Evolutionary conservation across 2,888 invertebrate species (phyloP).

Genomic region (Resseliella maxima): DNA sequence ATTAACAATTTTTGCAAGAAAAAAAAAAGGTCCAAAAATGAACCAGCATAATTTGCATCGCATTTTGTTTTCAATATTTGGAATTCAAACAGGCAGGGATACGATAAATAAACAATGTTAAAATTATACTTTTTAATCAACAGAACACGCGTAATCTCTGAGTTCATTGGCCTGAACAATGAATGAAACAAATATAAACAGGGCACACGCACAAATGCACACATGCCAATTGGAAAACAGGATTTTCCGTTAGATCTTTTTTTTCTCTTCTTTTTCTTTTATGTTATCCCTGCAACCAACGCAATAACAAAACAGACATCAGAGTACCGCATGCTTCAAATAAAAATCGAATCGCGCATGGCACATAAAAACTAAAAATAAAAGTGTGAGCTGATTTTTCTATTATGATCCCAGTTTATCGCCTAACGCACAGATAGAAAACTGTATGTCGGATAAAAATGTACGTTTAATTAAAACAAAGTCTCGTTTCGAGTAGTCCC

Average conservation of each 20-base stretch:
- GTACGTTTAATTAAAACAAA: slow-evolving; percentile 51
- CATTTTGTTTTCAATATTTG: not conserved
- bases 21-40: not conserved
- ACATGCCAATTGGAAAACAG: not conserved
- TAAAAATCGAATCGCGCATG: slow-evolving; percentile 3
- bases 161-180: slow-evolving; percentile 34
- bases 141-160: not conserved
- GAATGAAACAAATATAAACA: not conserved
- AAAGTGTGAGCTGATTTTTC: slow-evolving; percentile 34
- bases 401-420: slow-evolving; percentile 39
- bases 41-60: not conserved
- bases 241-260: slow-evolving; percentile 53
- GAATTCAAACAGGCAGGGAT: not conserved
- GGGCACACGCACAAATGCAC: not conserved
- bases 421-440: not conserved
- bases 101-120: not conserved
- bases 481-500: slow-evolving; percentile 18
- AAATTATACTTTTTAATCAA: not conserved
- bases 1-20: not conserved
- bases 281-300: slow-evolving; percentile 43
- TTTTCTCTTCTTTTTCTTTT: too few species aligned
- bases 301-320: not conserved
- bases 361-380: slow-evolving; percentile 20
- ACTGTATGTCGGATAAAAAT: not conserved
- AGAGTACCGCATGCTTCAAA: not conserved